A percentile compares a stretch with the other conserved stretches of the same genome.
phyloP scores from a whole-genome alignment of 2,113 vertebrate genomes.

The Lamprotornis superbus region DNA sequence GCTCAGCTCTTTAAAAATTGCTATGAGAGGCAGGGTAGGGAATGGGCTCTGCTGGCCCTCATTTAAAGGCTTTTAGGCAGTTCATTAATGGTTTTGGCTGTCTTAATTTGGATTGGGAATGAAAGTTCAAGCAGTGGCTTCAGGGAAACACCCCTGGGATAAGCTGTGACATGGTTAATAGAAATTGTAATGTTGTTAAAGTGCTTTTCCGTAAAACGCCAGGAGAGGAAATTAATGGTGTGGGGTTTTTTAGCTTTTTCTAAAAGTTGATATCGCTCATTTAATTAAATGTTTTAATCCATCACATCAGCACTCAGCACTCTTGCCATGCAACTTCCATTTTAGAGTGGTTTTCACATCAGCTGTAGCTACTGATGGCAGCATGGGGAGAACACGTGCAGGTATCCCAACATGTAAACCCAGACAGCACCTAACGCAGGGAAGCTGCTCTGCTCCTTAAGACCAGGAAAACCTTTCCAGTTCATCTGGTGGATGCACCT shows the following conservation, averaged over 20 bases:
- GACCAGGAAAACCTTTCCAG: background rate
- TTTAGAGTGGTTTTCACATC: background rate
- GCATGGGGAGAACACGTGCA: fast-evolving
- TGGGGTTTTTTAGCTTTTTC: background rate
- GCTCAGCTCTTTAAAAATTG: background rate
- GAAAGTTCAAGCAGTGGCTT: conserved; percentile 2
- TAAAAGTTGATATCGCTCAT: background rate
- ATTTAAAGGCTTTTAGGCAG: background rate
- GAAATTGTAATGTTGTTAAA: conserved; percentile 24
- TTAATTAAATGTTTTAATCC: conserved; percentile 29
- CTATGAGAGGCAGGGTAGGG: background rate
- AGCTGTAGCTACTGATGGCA: background rate
- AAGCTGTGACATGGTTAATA: conserved; percentile 16
- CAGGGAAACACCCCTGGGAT: background rate
- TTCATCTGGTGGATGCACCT: fast-evolving
- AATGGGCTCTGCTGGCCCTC: background rate
- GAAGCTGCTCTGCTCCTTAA: background rate
- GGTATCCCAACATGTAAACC: background rate
- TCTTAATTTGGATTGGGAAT: conserved; percentile 37
- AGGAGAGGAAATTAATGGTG: background rate
- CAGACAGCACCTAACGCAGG: fast-evolving
- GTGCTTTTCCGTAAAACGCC: background rate
- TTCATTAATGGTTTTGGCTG: background rate
- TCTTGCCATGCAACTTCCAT: background rate
- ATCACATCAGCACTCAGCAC: background rate